Evolutionary conservation across 2,888 invertebrate species (phyloP), one percentile per base, ranked within the genome.

Genomic region (Beris morrisii): DNA sequence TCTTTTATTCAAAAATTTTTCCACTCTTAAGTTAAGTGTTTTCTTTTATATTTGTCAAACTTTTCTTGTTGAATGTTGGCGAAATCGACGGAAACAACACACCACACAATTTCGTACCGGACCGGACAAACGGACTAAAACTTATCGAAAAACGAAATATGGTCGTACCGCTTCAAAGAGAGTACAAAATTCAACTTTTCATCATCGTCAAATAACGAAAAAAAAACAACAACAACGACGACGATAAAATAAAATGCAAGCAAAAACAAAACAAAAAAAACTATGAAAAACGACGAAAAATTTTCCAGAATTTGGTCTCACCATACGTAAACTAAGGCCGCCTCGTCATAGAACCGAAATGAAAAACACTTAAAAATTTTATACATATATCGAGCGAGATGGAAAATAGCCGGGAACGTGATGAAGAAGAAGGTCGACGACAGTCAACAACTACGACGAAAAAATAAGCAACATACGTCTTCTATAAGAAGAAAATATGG

Each of bases 331-430:
- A 61, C 38, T 61, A 50, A 61, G 61, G 61, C 61, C 61, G 50
- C 31, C 59, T 59, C 59, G 59, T 59, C 59, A 59, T 59, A 59
- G 48, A 59, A 52, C 50, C 50, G 61, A 61, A 61, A 58, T 61
- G 50, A 50, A 50, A 50, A 61, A 61, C 61, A 61, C 61, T 61
- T 61, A 50, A 50, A 61, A 61, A 43, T 52, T 50, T 50, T 61
- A 52, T 50, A 61, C 61, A 61, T 61, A 50, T 61, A 61, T 52
- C 61, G 50, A 52, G 50, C 28, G 61, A 38, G 61, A 61, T 38
- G 30, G 61, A 38, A 52, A 32, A 52, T 22, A 22, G 61, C 59
- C 13, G n/a, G 50, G 28, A 61, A 28, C 7, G 15, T 22, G 22
- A 50, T 38, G 15, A 52, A 50, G 5, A 22, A 50, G 50, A 61